These are phyloP conservation scores for Gambelia wislizenii DNA, from an alignment of 2,797 vertebrate species.

Conservation along the genomic window DNA sequence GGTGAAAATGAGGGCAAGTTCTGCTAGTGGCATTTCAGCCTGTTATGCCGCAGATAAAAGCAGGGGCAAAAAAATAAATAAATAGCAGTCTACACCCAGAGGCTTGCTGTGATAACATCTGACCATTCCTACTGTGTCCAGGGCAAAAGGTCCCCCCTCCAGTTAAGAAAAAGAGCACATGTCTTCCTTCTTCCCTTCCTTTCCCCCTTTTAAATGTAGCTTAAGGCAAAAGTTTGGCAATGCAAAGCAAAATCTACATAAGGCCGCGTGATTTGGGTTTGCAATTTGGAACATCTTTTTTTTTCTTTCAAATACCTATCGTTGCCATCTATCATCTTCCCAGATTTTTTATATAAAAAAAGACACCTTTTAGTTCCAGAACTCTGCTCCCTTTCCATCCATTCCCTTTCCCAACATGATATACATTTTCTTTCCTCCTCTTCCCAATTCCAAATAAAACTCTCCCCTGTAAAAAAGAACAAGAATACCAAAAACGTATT, in stretches of 20 bases:
- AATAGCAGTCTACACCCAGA: neutral
- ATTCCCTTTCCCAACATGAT: neutral
- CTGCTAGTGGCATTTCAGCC: neutral
- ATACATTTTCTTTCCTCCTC: neutral
- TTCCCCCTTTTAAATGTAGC: constrained; percentile 70
- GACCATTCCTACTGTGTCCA: neutral
- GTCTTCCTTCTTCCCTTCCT: neutral
- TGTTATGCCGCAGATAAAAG: neutral
- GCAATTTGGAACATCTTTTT: constrained; percentile 76
- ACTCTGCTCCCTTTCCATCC: constrained; percentile 33
- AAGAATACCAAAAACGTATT: constrained; percentile 51
- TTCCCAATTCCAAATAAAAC: neutral
- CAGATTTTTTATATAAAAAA: neutral
- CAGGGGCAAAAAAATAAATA: neutral
- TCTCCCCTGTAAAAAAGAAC: neutral
- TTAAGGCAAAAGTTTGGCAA: constrained; percentile 94
- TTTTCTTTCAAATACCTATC: constrained; percentile 23
- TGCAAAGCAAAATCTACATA: constrained; percentile 91
- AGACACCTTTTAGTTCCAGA: constrained; percentile 37
- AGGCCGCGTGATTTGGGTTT: constrained; percentile 91
- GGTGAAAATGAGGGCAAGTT: neutral
- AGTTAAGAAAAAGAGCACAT: neutral
- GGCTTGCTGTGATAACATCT: neutral
- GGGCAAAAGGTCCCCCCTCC: neutral
- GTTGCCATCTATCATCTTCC: constrained; percentile 36